Conservation (phyloP, 2,888 invertebrate species). For the Clusia tigrina region DNA sequence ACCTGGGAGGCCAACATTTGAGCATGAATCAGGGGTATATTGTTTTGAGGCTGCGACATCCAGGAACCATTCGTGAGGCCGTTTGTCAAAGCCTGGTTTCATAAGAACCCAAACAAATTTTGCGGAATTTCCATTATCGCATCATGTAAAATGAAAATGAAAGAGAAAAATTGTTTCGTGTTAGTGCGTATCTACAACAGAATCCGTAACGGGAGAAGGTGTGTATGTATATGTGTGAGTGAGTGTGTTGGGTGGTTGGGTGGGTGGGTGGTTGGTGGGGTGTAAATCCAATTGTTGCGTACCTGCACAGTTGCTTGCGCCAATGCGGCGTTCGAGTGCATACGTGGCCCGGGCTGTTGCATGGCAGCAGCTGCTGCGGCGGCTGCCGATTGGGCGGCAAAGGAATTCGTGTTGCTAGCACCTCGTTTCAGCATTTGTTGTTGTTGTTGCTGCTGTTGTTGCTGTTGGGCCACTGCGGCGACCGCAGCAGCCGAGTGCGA, state of each 20-base stretch:
- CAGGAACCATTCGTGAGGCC: constrained; percentile 53
- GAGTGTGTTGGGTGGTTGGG: no score
- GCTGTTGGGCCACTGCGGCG: constrained; percentile 38
- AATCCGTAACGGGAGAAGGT: no score
- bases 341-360: constrained; percentile 56
- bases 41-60: constrained; percentile 56
- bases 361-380: constrained; percentile 60
- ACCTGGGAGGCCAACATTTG: constrained; percentile 61
- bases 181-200: no score
- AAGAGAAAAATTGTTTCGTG: constrained; percentile 17
- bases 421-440: constrained; percentile 52
- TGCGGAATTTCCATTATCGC: background rate
- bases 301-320: constrained; percentile 64
- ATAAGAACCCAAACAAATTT: constrained; percentile 15
- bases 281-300: no score
- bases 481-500: constrained; percentile 41
- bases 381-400: constrained; percentile 49
- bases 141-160: background rate
- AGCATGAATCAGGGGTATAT: constrained; percentile 58
- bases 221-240: no score
- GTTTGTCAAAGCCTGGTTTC: constrained; percentile 37
- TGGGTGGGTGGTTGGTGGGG: no score
- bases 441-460: constrained; percentile 45
- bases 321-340: constrained; percentile 50
- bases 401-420: constrained; percentile 41